Conservation (phyloP, 2,113 vertebrate genomes). For the Ochotona princeps region DNA sequence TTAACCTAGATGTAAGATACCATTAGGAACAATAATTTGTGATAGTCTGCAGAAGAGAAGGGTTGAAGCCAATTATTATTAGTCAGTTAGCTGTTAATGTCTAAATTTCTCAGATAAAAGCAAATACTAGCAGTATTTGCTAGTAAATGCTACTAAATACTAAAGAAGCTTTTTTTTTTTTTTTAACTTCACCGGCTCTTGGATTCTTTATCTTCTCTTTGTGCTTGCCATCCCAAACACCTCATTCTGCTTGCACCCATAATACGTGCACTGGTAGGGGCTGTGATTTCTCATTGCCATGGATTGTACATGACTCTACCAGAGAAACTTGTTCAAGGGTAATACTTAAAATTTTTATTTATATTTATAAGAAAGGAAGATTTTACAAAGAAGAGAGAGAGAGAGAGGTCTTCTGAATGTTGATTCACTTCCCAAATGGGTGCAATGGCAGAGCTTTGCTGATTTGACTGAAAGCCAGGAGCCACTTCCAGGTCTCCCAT, state of each 20-base stretch:
- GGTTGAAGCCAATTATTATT: neutral
- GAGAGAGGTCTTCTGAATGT: too few relatives aligned
- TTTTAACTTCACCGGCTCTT: neutral
- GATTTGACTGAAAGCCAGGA: too few relatives aligned
- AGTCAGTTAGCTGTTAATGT: neutral
- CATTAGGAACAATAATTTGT: neutral
- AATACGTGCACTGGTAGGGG: neutral
- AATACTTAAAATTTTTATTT: too few relatives aligned
- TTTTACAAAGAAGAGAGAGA: too few relatives aligned
- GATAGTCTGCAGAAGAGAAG: neutral
- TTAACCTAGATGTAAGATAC: neutral
- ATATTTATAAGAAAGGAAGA: too few relatives aligned
- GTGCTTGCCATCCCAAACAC: neutral
- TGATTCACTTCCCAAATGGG: too few relatives aligned
- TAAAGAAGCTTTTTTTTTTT: neutral
- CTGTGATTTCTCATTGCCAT: neutral
- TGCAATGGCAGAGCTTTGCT: too few relatives aligned
- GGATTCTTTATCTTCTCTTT: neutral
- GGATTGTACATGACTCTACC: neutral
- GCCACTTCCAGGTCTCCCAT: too few relatives aligned
- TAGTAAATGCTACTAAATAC: too few relatives aligned
- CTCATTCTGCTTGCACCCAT: neutral
- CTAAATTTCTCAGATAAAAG: neutral
- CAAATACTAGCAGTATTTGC: neutral
- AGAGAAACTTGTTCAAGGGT: slow-evolving; percentile 18